Evolutionary conservation across 2,797 vertebrate genomes (phyloP).

Genomic region (Sebastolobus altivelis): DNA sequence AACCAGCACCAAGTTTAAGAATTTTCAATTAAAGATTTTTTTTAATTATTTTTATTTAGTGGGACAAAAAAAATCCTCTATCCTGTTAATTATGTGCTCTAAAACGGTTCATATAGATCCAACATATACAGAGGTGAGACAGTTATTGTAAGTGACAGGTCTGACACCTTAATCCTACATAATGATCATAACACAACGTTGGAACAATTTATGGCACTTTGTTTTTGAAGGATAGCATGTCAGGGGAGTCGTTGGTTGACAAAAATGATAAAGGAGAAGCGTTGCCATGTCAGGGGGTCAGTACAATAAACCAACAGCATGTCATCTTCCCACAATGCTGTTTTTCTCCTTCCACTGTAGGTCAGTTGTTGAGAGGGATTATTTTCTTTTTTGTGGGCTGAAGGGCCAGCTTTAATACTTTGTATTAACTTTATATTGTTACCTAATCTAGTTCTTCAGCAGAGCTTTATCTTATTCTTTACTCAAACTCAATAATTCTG

Average conservation of each 20-base stretch:
- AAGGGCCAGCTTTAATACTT: background rate
- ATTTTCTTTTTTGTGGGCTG: background rate
- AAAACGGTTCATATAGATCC: background rate
- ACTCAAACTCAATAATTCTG: background rate
- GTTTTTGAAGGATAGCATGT: background rate
- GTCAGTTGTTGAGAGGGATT: background rate
- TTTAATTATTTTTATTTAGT: background rate
- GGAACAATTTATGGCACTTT: background rate
- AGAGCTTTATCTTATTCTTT: background rate
- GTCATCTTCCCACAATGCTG: slow-evolving; percentile 50
- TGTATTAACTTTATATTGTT: background rate
- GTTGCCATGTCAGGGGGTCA: background rate
- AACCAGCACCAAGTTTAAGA: background rate
- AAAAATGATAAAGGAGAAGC: slow-evolving; percentile 20
- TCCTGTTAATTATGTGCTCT: background rate
- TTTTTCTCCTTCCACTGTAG: slow-evolving; percentile 19
- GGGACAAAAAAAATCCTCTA: background rate
- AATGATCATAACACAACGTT: background rate
- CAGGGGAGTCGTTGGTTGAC: slow-evolving; percentile 17
- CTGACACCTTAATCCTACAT: background rate
- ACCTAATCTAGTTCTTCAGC: background rate
- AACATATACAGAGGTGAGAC: background rate
- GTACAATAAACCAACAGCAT: slow-evolving; percentile 31
- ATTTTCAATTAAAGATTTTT: background rate
- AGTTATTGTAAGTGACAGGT: background rate